phyloP scores from a whole-genome alignment of 2,797 vertebrate genomes.

The Arnoldichthys spilopterus region DNA sequence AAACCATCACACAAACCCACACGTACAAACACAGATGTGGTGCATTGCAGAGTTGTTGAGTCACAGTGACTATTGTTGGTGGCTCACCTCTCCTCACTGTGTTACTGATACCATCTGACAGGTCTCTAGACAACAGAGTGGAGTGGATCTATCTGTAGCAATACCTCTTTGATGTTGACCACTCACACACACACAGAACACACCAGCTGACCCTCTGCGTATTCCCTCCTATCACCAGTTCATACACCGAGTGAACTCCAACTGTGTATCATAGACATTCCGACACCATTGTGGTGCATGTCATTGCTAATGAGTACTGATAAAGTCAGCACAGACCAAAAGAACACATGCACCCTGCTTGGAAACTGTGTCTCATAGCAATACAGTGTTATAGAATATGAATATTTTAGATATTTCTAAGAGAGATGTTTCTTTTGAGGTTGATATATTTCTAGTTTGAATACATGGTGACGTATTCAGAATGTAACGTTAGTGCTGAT shows the following conservation, averaged over 20 bases:
- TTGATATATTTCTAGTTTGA: conserved; percentile 67
- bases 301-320: conserved; percentile 66
- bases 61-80: neutral
- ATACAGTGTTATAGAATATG: conserved; percentile 64
- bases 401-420: conserved; percentile 72
- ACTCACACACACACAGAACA: conserved; percentile 32
- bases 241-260: conserved; percentile 55
- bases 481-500: conserved; percentile 61
- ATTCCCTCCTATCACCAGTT: conserved; percentile 45
- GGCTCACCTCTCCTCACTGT: conserved; percentile 18
- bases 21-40: conserved; percentile 10
- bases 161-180: conserved; percentile 58
- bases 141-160: conserved; percentile 57
- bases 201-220: conserved; percentile 40
- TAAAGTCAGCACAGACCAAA: conserved; percentile 79
- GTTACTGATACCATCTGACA: conserved; percentile 26
- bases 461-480: conserved; percentile 58
- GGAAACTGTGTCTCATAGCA: conserved; percentile 75
- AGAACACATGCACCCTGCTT: conserved; percentile 71
- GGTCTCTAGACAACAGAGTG: conserved; percentile 37
- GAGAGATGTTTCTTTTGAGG: conserved; percentile 72
- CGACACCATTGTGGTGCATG: conserved; percentile 64
- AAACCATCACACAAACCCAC: conserved; percentile 31
- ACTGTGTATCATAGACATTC: conserved; percentile 63
- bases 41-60: neutral